Evolutionary conservation across 1,140 invertebrate species (phyloP).

Genomic region (Gryon sp.): DNA sequence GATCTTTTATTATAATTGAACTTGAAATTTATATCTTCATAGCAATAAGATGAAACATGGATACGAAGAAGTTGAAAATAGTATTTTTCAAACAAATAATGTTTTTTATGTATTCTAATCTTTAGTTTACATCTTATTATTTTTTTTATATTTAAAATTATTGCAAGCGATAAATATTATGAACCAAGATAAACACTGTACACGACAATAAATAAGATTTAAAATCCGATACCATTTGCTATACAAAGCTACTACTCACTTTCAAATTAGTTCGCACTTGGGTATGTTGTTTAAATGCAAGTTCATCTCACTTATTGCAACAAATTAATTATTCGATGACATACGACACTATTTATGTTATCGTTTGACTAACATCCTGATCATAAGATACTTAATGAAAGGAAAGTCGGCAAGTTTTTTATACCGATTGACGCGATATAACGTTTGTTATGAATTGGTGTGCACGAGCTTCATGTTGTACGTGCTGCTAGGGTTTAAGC

Average conservation of each 20-base stretch:
- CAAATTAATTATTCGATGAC: conserved; percentile 33
- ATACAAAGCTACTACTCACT: conserved; percentile 23
- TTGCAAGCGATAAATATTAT: conserved; percentile 26
- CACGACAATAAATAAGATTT: conserved; percentile 46
- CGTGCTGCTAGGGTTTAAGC: conserved; percentile 16
- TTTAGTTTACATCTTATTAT: conserved; percentile 9
- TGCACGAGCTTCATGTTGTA: conserved; percentile 3
- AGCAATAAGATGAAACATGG: too few relatives aligned
- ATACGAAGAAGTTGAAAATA: too few relatives aligned
- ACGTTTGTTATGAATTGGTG: conserved; percentile 4
- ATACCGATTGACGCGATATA: conserved; percentile 17
- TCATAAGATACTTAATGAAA: background rate
- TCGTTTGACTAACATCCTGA: too few relatives aligned
- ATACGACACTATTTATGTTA: too few relatives aligned
- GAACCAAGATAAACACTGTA: conserved; percentile 23
- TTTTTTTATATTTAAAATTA: conserved; percentile 23
- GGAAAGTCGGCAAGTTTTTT: background rate
- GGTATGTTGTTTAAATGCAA: conserved; percentile 24
- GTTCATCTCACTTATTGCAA: conserved; percentile 24
- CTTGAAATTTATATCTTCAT: too few relatives aligned
- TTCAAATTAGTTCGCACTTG: conserved; percentile 30
- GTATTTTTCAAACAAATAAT: conserved; percentile 4
- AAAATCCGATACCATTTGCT: conserved; percentile 22
- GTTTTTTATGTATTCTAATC: conserved; percentile 10
- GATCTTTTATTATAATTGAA: too few relatives aligned